Base-by-base conservation (phyloP, 2,888 invertebrate species). In the Congeria kusceri region DNA sequence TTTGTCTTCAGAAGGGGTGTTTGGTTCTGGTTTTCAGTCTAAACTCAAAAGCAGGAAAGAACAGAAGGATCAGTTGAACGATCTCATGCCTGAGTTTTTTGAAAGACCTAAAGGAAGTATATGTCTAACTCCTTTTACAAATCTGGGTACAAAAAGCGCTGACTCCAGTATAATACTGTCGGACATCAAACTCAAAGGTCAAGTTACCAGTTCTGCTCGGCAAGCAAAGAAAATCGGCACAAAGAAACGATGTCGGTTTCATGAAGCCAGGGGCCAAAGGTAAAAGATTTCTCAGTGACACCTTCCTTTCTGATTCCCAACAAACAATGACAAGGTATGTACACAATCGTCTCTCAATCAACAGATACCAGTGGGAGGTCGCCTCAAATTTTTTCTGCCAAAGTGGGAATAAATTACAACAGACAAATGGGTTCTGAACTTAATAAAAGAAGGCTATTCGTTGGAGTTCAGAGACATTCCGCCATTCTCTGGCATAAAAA, bases 1-100 rank as follows among this genome's bases (percentile, higher is more conserved):
- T 58, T 64, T 80, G 7, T 29, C 70, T n/a, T 63, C 46, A 13
- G 63, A 74, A 3, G 77, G 75, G 9, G 72, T 84, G 4, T 82
- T 79, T 56, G 79, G 77, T 20, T 49, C 58, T 23, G 78, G 67
- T 1, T 39, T 82, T 15, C 47, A 80, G 23, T 47, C 63, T 0
- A 77, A 63, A 25, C 56, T 82, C 11, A 79, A 82, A 58, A 53
- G 69, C 39, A 29, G 75, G n/a, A 84, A 84, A 63, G 81, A 79
- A 68, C 70, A 77, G 32, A 80, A 76, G 28, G 65, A 71, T 18
- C 69, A 76, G 13, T 29, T 83, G 13, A 46, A 23, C 0, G 69
- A 77, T 32, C 28, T 77, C 3, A n/a, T 64, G n/a, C 68, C 77
- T 28, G 74, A 75, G 23, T 71, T 59, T 15, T 68, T 68, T 57